A percentile compares a stretch with the other conserved stretches of the same genome.
Conservation (phyloP, 2,113 vertebrate genomes). For the Ivindomyrus marchei region DNA sequence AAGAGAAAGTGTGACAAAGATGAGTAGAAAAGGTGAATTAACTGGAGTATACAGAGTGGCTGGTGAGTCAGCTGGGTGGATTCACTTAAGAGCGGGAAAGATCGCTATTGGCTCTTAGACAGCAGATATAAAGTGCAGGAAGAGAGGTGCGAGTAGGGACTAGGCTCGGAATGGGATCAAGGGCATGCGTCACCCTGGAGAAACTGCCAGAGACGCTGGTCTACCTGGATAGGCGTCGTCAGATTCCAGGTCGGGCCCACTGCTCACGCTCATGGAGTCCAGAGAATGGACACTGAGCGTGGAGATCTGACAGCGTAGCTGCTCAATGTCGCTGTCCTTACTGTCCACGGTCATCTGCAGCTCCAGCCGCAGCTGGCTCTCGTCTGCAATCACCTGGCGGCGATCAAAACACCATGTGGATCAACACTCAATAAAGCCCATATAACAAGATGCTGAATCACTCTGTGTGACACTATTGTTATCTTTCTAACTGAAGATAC, state of each 20-base stretch:
- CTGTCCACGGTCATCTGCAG: slow-evolving; percentile 94
- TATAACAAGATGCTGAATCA: neutral
- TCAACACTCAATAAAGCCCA: neutral
- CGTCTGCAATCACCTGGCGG: slow-evolving; percentile 80
- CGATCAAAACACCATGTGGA: neutral
- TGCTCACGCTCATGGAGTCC: slow-evolving; percentile 85
- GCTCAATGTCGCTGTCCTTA: slow-evolving; percentile 96
- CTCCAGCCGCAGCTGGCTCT: slow-evolving; percentile 83
- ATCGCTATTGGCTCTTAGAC: neutral
- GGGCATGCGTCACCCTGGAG: neutral
- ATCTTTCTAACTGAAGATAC: neutral
- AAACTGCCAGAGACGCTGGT: neutral
- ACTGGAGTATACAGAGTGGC: slow-evolving; percentile 1
- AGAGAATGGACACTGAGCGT: slow-evolving; percentile 78
- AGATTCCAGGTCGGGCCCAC: slow-evolving; percentile 75
- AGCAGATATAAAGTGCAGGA: neutral
- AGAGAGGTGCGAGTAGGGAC: neutral
- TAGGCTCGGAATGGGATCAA: neutral
- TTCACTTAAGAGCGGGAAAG: neutral
- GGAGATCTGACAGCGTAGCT: slow-evolving; percentile 84
- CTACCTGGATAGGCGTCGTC: slow-evolving; percentile 87
- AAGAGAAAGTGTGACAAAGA: slow-evolving; percentile 47
- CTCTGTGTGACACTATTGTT: neutral
- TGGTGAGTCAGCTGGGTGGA: neutral
- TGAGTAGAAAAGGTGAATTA: slow-evolving; percentile 33